phyloP scores from a whole-genome alignment of 1,140 invertebrate genomes.

The Vollenhovia emeryi region DNA sequence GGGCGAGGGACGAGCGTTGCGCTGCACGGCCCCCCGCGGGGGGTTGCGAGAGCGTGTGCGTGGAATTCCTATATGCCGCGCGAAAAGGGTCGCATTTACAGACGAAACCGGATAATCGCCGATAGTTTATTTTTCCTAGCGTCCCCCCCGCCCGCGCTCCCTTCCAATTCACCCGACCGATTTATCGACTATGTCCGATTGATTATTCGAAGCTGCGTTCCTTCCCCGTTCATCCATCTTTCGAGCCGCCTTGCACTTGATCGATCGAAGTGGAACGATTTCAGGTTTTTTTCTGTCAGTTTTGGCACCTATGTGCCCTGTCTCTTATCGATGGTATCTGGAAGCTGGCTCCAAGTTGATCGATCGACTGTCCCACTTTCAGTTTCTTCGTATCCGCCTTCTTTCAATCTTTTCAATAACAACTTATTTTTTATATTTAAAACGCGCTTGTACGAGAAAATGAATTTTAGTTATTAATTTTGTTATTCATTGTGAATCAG shows the following conservation, averaged over 20 bases:
- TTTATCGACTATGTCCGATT: conserved; percentile 75
- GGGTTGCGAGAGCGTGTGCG: conserved; percentile 41
- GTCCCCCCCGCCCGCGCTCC: neutral
- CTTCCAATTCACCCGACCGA: conserved; percentile 64
- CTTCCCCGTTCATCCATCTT: conserved; percentile 1
- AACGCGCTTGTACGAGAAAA: neutral
- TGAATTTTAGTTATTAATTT: conserved; percentile 8
- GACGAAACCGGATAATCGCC: conserved; percentile 61
- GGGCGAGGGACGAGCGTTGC: neutral
- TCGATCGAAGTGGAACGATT: neutral
- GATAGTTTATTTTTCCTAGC: conserved; percentile 74
- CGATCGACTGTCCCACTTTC: neutral
- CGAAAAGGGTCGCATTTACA: conserved; percentile 55
- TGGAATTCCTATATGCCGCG: conserved; percentile 58
- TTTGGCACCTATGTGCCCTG: neutral
- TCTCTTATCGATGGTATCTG: neutral
- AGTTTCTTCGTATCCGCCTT: neutral
- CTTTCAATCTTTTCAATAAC: neutral
- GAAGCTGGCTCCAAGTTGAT: neutral
- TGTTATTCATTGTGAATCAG: neutral
- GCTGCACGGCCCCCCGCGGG: neutral
- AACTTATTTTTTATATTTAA: neutral
- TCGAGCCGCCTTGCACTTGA: conserved; percentile 7
- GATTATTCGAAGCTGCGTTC: conserved; percentile 64
- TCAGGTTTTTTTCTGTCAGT: neutral